Conservation (phyloP, 2,888 invertebrate species). For the Aethes cnicana region DNA sequence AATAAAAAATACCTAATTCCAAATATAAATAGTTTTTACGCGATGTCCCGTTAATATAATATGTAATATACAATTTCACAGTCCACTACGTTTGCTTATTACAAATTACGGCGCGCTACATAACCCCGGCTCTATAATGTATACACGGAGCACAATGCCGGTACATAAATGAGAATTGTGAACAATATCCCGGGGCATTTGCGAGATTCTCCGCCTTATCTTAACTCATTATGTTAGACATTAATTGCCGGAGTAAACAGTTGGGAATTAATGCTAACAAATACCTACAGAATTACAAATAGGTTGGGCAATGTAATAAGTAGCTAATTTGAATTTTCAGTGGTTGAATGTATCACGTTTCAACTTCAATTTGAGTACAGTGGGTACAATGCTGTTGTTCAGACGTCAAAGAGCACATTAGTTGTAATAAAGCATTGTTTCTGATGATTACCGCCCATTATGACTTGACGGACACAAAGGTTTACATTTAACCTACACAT, state of each 20-base stretch:
- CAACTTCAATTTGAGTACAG: slow-evolving; percentile 23
- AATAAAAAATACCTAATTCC: no score
- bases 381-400: slow-evolving; percentile 11
- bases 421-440: slow-evolving; percentile 22
- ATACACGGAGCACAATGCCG: slow-evolving; percentile 37
- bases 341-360: slow-evolving; percentile 19
- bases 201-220: slow-evolving; percentile 42
- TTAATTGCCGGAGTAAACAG: slow-evolving; percentile 42
- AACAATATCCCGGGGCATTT: slow-evolving; percentile 44
- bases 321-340: slow-evolving; percentile 27
- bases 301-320: slow-evolving; percentile 23
- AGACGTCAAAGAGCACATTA: slow-evolving; percentile 22
- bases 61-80: slow-evolving; percentile 19
- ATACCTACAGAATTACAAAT: slow-evolving; percentile 26
- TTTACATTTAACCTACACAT: neutral
- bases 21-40: no score
- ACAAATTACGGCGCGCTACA: slow-evolving; percentile 3
- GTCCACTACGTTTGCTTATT: slow-evolving; percentile 3
- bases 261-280: slow-evolving; percentile 31
- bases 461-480: slow-evolving; percentile 9
- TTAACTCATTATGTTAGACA: slow-evolving; percentile 48
- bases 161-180: slow-evolving; percentile 41
- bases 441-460: slow-evolving; percentile 11
- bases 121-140: neutral
- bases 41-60: neutral